Conservation (phyloP, 2,797 vertebrate genomes). For the Enteromius mattozi region DNA sequence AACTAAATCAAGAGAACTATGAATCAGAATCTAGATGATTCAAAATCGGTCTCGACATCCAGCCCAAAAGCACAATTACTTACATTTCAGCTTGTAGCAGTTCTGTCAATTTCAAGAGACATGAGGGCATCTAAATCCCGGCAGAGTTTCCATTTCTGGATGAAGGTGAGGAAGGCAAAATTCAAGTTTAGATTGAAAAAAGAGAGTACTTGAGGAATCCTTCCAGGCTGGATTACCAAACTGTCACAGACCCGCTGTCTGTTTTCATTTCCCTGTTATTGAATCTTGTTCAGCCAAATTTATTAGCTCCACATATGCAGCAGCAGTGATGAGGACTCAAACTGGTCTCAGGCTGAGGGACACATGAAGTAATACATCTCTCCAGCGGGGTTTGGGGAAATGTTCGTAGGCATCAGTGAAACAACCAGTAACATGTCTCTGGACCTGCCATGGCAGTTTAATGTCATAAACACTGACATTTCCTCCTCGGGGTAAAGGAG, state of each 20-base stretch:
- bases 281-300: conserved; percentile 44
- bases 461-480: conserved; percentile 50
- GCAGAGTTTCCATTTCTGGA: background rate
- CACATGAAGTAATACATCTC: conserved; percentile 34
- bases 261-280: conserved; percentile 48
- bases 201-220: conserved; percentile 29
- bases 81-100: background rate
- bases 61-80: conserved; percentile 2
- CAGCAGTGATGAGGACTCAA: conserved; percentile 35
- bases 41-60: background rate
- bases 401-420: conserved; percentile 47
- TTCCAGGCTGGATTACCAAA: conserved; percentile 35
- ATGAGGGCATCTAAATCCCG: conserved; percentile 1
- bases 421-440: conserved; percentile 47
- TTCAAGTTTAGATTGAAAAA: conserved; percentile 19
- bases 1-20: background rate
- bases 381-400: conserved; percentile 45
- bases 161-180: conserved; percentile 3
- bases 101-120: background rate
- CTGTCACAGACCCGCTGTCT: conserved; percentile 20
- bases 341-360: conserved; percentile 27
- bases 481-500: conserved; percentile 46
- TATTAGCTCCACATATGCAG: conserved; percentile 38
- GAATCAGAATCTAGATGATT: background rate
- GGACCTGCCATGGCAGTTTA: conserved; percentile 54